A percentile compares a stretch with the other conserved stretches of the same genome.
Evolutionary conservation across 2,888 invertebrate genomes (phyloP).

Genomic region (Argyra leucocephala): DNA sequence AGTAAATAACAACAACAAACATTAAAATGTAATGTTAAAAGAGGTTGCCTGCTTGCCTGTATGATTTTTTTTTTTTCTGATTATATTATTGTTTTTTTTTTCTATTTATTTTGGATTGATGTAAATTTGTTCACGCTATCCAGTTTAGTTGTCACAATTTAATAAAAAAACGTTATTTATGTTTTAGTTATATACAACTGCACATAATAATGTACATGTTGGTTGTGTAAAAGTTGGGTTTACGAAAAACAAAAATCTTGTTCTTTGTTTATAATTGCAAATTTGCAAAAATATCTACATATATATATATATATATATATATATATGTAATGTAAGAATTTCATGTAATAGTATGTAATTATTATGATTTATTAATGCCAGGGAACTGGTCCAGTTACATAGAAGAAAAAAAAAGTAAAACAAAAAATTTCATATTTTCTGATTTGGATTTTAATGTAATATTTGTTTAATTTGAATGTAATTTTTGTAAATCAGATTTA

Average conservation of each 20-base stretch:
- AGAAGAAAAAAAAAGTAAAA: too few relatives aligned
- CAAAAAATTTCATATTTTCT: too few relatives aligned
- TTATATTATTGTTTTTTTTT: background rate
- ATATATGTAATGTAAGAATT: background rate
- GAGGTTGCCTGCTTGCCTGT: too few relatives aligned
- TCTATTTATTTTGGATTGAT: background rate
- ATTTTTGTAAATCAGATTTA: too few relatives aligned
- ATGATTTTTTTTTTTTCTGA: too few relatives aligned
- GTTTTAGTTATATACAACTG: background rate
- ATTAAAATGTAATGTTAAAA: too few relatives aligned
- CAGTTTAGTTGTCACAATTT: background rate
- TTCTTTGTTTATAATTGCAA: background rate
- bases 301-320: background rate
- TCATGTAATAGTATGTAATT: background rate
- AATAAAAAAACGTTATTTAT: too few relatives aligned
- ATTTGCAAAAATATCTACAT: background rate
- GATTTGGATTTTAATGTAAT: too few relatives aligned
- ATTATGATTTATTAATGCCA: constrained; percentile 3
- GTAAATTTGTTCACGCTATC: background rate
- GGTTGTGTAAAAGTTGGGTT: background rate
- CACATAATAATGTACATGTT: background rate
- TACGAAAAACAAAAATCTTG: too few relatives aligned
- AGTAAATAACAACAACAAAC: too few relatives aligned
- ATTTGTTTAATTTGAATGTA: too few relatives aligned
- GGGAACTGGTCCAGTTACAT: background rate